These are phyloP conservation scores for Oreochromis tanganicae DNA, from an alignment of 2,113 vertebrate genomes.

Conservation along the genomic window DNA sequence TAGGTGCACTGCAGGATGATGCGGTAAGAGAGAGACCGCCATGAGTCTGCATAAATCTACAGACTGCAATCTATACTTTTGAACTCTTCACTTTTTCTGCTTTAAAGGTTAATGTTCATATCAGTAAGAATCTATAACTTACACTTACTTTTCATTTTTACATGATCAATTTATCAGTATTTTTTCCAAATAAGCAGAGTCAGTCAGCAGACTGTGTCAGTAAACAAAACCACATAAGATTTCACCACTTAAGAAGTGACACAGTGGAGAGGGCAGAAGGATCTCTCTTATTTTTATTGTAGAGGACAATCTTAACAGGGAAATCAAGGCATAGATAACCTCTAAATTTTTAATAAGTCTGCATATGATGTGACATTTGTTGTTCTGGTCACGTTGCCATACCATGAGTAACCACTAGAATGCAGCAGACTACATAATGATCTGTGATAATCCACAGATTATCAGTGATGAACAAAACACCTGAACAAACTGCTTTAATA, in stretches of 20 bases:
- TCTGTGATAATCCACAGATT: not conserved
- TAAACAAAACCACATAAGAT: not conserved
- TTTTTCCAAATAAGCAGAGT: not conserved
- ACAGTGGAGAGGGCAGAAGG: rapidly evolving
- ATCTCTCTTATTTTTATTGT: not conserved
- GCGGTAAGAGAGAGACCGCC: not conserved
- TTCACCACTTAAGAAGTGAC: rapidly evolving
- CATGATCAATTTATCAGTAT: not conserved
- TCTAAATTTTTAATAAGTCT: not conserved
- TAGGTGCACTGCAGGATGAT: not conserved
- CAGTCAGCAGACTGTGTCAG: not conserved
- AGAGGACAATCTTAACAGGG: not conserved
- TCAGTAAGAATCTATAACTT: rapidly evolving
- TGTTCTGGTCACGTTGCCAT: rapidly evolving
- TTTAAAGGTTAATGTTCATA: not conserved
- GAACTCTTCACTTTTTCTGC: not conserved
- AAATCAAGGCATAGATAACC: not conserved
- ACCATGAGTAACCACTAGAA: not conserved
- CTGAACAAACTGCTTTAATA: not conserved
- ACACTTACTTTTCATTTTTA: not conserved
- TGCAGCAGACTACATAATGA: not conserved
- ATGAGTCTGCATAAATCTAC: not conserved
- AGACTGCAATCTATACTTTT: not conserved
- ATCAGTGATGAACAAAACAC: not conserved
- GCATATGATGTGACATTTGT: rapidly evolving